Conservation (phyloP, 2,113 vertebrate species). For the Marmota monax region DNA sequence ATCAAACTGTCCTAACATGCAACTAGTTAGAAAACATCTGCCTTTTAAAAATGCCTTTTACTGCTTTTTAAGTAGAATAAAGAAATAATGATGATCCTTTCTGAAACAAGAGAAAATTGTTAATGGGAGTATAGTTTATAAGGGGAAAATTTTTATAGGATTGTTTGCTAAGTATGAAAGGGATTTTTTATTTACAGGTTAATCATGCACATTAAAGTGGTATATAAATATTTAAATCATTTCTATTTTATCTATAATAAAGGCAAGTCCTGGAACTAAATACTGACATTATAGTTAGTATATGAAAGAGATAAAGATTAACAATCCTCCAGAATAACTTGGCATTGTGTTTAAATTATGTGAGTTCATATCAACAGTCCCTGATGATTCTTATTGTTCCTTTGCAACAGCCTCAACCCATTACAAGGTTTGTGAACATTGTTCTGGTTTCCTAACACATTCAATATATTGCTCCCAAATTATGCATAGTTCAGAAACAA, state of each 20-base stretch:
- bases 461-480: background rate
- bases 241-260: conserved; percentile 19
- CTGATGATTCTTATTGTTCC: background rate
- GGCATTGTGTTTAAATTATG: background rate
- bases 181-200: background rate
- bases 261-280: background rate
- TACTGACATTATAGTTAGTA: background rate
- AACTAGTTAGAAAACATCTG: conserved; percentile 2
- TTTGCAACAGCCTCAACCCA: background rate
- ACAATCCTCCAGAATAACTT: background rate
- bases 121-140: background rate
- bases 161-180: conserved; percentile 56
- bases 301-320: conserved; percentile 61
- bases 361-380: background rate
- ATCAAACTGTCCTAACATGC: background rate
- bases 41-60: conserved; percentile 30
- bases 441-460: background rate
- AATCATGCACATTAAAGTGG: background rate
- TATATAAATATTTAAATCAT: conserved; percentile 56
- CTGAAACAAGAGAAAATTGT: conserved; percentile 6
- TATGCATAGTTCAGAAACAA: background rate
- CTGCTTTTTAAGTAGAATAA: background rate
- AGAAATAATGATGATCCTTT: background rate
- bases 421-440: background rate
- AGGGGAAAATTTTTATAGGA: background rate